Conservation (phyloP, 2,888 invertebrate species). For the Agapetus fuscipes region DNA sequence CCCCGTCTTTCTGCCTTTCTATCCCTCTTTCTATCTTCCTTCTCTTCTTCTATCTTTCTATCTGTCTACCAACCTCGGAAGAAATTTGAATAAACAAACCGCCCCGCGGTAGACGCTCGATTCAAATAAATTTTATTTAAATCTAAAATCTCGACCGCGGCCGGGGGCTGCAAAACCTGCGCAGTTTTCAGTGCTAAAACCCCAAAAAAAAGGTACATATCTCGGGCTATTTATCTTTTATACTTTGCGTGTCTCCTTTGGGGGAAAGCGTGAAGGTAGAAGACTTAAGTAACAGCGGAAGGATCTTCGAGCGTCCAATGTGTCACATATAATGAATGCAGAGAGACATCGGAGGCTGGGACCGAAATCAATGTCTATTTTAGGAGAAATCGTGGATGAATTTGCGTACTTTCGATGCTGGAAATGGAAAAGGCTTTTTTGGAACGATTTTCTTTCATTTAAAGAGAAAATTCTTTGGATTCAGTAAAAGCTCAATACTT, state of each 20-base stretch:
- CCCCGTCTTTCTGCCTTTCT: no score
- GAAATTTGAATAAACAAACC: neutral
- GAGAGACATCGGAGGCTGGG: conserved; percentile 3
- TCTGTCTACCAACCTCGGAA: no score
- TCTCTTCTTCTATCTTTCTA: no score
- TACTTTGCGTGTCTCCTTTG: conserved; percentile 9
- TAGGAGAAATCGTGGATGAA: neutral
- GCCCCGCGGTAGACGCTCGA: neutral
- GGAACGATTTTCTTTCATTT: no score
- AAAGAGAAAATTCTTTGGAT: no score
- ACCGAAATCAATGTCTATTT: neutral
- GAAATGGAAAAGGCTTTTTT: no score
- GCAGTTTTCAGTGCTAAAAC: conserved; percentile 4
- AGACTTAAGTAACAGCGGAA: neutral
- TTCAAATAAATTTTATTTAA: neutral
- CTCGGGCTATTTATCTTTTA: conserved; percentile 18
- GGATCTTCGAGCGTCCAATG: conserved; percentile 8
- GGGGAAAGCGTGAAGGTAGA: neutral
- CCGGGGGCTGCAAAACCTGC: conserved; percentile 6
- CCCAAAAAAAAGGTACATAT: conserved; percentile 12
- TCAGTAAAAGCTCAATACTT: no score
- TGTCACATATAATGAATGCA: conserved; percentile 8
- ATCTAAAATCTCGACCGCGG: neutral
- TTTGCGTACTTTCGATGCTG: no score
- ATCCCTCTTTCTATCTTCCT: no score